Evolutionary conservation across 2,888 invertebrate genomes (phyloP).

Genomic region (Orthonychiurus folsomi): DNA sequence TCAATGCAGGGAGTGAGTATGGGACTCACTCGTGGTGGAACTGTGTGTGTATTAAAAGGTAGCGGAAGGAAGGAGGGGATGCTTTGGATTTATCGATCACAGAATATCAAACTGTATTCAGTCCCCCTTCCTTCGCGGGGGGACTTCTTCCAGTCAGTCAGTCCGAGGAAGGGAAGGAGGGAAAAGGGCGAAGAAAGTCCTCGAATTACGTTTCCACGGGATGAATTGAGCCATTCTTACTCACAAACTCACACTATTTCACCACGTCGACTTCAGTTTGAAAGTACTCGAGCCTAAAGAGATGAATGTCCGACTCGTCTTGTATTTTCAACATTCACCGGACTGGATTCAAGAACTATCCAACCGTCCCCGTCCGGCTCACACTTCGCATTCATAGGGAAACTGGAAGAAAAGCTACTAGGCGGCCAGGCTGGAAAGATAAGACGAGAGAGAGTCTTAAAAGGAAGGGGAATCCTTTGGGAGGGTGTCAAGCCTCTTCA

Average conservation of each 20-base stretch:
- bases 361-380: not conserved
- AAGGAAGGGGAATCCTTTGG: not conserved
- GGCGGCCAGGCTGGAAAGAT: not conserved
- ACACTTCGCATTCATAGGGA: not conserved
- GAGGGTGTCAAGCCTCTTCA: not conserved
- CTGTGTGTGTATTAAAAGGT: not conserved
- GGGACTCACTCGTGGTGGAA: not conserved
- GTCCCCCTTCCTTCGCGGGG: too few relatives aligned
- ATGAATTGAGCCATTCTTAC: too few relatives aligned
- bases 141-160: too few relatives aligned
- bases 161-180: not conserved
- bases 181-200: not conserved
- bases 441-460: not conserved
- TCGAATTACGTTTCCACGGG: too few relatives aligned
- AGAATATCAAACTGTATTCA: not conserved
- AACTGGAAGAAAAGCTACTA: too few relatives aligned
- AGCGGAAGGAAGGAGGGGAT: not conserved
- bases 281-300: not conserved
- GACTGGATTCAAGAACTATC: not conserved
- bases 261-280: not conserved
- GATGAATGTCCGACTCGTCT: not conserved
- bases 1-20: too few relatives aligned
- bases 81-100: not conserved
- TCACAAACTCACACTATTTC: not conserved
- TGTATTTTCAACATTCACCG: not conserved